Evolutionary conservation across 2,797 vertebrate species (phyloP).

Genomic region (Astyanax mexicanus): DNA sequence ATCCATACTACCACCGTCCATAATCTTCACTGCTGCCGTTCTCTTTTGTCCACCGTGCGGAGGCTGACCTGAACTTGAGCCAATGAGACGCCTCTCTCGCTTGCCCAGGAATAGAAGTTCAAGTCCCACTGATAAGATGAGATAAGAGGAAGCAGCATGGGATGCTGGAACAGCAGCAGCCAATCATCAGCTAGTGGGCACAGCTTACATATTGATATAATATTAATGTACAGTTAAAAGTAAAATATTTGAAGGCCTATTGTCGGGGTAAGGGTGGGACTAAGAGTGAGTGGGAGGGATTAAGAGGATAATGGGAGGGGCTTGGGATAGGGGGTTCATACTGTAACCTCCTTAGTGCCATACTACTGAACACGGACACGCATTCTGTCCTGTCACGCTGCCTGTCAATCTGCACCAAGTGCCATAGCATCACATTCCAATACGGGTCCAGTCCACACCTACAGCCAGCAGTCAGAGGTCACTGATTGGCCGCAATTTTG

Average conservation of each 20-base stretch:
- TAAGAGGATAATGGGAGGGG: no score
- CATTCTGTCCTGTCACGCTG: conserved; percentile 54
- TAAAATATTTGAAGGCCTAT: conserved; percentile 47
- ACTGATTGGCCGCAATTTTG: conserved; percentile 63
- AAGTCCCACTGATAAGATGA: conserved; percentile 50
- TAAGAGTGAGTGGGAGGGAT: no score
- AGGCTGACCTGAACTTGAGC: conserved; percentile 64
- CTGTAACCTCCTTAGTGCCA: conserved; percentile 71
- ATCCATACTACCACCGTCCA: conserved; percentile 34
- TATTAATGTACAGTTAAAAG: conserved; percentile 69
- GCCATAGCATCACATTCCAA: conserved; percentile 83
- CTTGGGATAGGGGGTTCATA: conserved; percentile 30
- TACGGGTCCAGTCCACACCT: conserved; percentile 69
- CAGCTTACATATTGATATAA: conserved; percentile 60
- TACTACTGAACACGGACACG: conserved; percentile 82
- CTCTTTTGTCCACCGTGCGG: conserved; percentile 43
- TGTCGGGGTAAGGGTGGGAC: no score
- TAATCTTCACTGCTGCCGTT: conserved; percentile 34
- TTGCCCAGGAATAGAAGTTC: conserved; percentile 53
- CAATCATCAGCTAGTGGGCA: conserved; percentile 60
- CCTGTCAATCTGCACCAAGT: conserved; percentile 81
- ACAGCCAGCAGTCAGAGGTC: conserved; percentile 41
- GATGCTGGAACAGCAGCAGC: conserved; percentile 43
- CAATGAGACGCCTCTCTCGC: conserved; percentile 61
- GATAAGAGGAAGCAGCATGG: conserved; percentile 44